A percentile compares a stretch with the other conserved stretches of the same genome.
These are phyloP conservation scores for Falcunculus frontatus DNA, from an alignment of 2,113 vertebrate species.

Conservation along the genomic window DNA sequence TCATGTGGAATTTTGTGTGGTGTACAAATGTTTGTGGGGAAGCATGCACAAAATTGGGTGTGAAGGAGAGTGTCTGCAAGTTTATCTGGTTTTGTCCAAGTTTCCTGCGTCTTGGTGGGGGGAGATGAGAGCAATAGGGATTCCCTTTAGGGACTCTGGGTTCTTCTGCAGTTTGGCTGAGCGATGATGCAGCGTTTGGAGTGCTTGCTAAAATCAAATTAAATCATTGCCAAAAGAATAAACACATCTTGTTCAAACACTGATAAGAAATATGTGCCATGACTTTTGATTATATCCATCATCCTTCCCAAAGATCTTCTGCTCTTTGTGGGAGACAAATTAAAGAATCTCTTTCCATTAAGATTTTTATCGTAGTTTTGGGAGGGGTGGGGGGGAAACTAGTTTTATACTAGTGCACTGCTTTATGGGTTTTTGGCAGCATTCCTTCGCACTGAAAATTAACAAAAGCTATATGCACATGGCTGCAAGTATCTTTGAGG, in stretches of 20 bases:
- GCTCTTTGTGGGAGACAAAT: not conserved
- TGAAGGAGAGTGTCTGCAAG: not conserved
- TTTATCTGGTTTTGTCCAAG: not conserved
- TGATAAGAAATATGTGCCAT: constrained; percentile 1
- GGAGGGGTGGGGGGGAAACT: not conserved
- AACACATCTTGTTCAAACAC: not conserved
- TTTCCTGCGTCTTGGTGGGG: not conserved
- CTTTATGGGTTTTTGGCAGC: not conserved
- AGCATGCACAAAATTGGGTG: not conserved
- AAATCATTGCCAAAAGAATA: constrained; percentile 5
- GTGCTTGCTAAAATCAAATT: constrained; percentile 19
- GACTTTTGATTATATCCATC: not conserved
- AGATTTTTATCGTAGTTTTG: constrained; percentile 10
- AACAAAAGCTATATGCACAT: not conserved
- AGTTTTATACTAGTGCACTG: not conserved
- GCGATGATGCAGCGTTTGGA: not conserved
- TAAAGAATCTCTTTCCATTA: not conserved
- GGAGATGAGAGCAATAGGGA: not conserved
- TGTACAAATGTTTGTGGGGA: not conserved
- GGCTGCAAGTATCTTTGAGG: not conserved
- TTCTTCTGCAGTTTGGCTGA: not conserved
- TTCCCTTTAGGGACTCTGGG: not conserved
- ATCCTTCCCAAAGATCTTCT: not conserved
- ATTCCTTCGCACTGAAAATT: not conserved
- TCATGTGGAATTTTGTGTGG: not conserved